Evolutionary conservation across 2,797 vertebrate genomes (phyloP), one percentile per base, ranked within the genome.

Genomic region (Lateolabrax maculatus): DNA sequence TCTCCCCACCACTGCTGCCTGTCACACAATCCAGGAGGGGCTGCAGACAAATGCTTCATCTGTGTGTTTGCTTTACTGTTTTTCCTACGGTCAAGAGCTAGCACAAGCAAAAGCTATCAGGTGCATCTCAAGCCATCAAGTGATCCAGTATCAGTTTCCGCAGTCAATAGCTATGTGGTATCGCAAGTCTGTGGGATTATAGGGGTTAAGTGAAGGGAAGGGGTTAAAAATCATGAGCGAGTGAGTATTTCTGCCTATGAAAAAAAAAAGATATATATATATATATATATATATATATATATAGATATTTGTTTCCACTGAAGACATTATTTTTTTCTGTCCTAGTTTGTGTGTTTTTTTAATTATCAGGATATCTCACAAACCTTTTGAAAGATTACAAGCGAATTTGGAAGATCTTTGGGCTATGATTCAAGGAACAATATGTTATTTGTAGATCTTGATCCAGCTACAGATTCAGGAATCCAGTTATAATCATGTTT

Each of bases 51-150:
- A 94, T 93, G 86, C 91, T 86, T 92, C 90, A 90, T 90, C 85
- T 86, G 36, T 89, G 85, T 84, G 91, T 94, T 95, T 94, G 90
- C 84, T 90, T 93, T 93, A 90, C 86, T 86, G 85, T 92, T 92
- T 91, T 85, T 89, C 91, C 91, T 80, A 79, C 43, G 68, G 87
- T 87, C 36, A 9, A 81, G 55, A 49, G 62, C 23, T 5, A 56
- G 71, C 70, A 36, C 68, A 63, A 82, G 79, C 70, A 61, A 81
- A 83, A 73, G 56, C 85, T 66, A 44, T 36, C 12, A 81, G 85
- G 62, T 77, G 74, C 51, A 81, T 46, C 11, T 2, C 25, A 71
- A 69, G 74, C 43, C 64, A 87, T 83, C 49, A 71, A 83, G 76
- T 61, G 67, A 64, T 68, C 46, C 31, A 68, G 61, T 77, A 63